phyloP scores from a whole-genome alignment of 2,797 vertebrate genomes.

The Thaleichthys pacificus region DNA sequence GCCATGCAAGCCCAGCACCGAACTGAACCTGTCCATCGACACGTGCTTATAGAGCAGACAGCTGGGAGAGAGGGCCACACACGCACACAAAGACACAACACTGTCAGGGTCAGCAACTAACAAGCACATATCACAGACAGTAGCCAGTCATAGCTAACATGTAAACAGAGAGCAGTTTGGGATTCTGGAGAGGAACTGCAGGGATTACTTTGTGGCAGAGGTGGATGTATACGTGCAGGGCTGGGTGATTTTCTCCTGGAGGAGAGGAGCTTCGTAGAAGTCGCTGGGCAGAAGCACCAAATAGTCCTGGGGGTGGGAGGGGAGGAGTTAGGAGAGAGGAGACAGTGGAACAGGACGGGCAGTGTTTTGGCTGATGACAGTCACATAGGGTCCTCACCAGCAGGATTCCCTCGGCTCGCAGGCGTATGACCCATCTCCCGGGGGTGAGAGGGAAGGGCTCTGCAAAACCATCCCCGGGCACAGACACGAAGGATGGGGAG shows the following conservation, averaged over 20 bases:
- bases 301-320: conserved; percentile 80
- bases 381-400: conserved; percentile 77
- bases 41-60: conserved; percentile 89
- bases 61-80: conserved; percentile 64
- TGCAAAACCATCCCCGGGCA: conserved; percentile 83
- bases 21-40: conserved; percentile 82
- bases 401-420: conserved; percentile 84
- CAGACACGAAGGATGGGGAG: conserved; percentile 84
- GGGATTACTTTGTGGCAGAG: conserved; percentile 60
- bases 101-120: not conserved
- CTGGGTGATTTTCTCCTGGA: conserved; percentile 81
- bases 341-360: not conserved
- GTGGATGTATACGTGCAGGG: conserved; percentile 75
- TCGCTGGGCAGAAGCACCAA: conserved; percentile 88
- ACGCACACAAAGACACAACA: not conserved
- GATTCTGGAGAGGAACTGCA: not conserved
- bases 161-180: not conserved
- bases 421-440: conserved; percentile 83
- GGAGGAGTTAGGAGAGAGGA: conserved; percentile 11
- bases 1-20: conserved; percentile 77
- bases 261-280: conserved; percentile 84
- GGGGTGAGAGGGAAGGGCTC: conserved; percentile 81
- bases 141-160: not conserved
- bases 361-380: not conserved
- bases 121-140: not conserved